phyloP scores from a whole-genome alignment of 2,113 vertebrate genomes.

The Meles meles region DNA sequence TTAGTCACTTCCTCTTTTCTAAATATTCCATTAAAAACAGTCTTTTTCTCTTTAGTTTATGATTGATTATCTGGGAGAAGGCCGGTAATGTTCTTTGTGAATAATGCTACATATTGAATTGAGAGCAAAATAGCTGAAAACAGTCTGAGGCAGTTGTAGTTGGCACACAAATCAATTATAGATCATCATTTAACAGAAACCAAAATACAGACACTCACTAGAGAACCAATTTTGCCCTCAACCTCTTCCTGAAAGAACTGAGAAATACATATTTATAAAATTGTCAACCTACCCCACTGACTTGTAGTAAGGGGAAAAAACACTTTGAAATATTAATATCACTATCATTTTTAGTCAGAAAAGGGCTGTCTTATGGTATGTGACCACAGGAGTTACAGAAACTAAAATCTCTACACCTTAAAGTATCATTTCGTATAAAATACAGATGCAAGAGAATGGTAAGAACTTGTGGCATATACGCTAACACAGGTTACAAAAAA shows the following conservation, averaged over 20 bases:
- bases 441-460: not conserved
- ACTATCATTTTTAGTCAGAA: not conserved
- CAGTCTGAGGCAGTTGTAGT: slow-evolving; percentile 73
- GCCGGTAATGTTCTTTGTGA: slow-evolving; percentile 71
- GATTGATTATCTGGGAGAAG: slow-evolving; percentile 76
- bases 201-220: slow-evolving; percentile 75
- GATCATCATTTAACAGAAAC: slow-evolving; percentile 80
- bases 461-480: not conserved
- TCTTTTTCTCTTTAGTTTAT: slow-evolving; percentile 80
- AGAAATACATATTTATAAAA: slow-evolving; percentile 27
- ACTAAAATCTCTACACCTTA: not conserved
- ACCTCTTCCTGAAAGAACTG: slow-evolving; percentile 45
- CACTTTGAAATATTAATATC: not conserved
- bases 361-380: not conserved
- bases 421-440: not conserved
- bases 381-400: not conserved
- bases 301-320: slow-evolving; percentile 15
- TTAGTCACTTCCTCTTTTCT: slow-evolving; percentile 64
- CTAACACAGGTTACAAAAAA: not conserved
- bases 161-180: slow-evolving; percentile 81
- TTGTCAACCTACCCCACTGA: slow-evolving; percentile 47
- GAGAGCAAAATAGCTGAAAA: slow-evolving; percentile 80
- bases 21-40: slow-evolving; percentile 78
- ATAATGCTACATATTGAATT: slow-evolving; percentile 76
- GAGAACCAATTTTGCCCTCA: slow-evolving; percentile 66